Percentiles rank a stretch among this genome's conserved stretches.
phyloP scores from a whole-genome alignment of 1,140 invertebrate genomes.

The Saccostrea echinata region DNA sequence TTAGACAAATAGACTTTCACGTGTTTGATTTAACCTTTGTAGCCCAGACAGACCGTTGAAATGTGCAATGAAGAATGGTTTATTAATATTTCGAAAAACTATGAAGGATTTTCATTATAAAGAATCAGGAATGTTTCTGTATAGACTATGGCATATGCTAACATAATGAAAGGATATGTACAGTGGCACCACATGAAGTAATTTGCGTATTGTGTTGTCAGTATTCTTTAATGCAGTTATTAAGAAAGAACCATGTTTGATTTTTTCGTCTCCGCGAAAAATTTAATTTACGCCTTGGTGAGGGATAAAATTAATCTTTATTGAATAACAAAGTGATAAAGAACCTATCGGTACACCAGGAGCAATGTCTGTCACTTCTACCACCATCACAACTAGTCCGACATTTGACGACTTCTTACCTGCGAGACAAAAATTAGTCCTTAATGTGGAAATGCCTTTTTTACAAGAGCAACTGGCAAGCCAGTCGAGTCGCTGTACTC shows the following conservation, averaged over 20 bases:
- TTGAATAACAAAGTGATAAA: slow-evolving; percentile 34
- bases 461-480: slow-evolving; percentile 20
- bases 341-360: background rate
- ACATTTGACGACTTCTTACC: slow-evolving; percentile 13
- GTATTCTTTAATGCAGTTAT: background rate
- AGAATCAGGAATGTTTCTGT: background rate
- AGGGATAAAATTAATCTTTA: slow-evolving; percentile 3
- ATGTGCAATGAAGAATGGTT: background rate
- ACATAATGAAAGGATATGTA: background rate
- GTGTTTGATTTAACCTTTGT: slow-evolving; percentile 33
- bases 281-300: slow-evolving; percentile 26
- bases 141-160: background rate
- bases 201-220: background rate
- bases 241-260: background rate
- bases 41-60: slow-evolving; percentile 11
- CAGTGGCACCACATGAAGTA: background rate
- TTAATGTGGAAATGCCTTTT: slow-evolving; percentile 42
- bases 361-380: slow-evolving; percentile 30
- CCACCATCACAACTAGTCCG: slow-evolving; percentile 27
- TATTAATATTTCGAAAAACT: slow-evolving; percentile 3
- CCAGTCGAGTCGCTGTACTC: background rate
- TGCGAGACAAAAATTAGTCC: slow-evolving; percentile 4
- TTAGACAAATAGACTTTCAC: slow-evolving; percentile 29
- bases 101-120: background rate
- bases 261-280: slow-evolving; percentile 30